phyloP scores from a whole-genome alignment of 2,888 invertebrate genomes.

The Lasioglossum marginatum region DNA sequence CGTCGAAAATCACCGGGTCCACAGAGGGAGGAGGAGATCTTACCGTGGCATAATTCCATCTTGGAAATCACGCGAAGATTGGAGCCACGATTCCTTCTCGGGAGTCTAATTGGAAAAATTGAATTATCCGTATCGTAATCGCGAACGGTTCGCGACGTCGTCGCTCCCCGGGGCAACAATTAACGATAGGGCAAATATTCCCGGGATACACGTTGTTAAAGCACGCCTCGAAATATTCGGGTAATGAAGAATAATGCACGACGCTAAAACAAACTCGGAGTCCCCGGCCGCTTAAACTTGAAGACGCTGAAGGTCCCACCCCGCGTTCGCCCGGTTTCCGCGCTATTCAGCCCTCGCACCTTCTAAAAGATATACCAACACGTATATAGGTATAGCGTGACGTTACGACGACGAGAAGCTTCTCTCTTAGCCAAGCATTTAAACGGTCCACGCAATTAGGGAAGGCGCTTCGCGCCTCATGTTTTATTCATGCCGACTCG shows the following conservation, averaged over 20 bases:
- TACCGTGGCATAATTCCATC: constrained; percentile 24
- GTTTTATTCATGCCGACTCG: constrained; percentile 81
- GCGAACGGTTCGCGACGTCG: not conserved
- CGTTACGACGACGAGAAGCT: constrained; percentile 63
- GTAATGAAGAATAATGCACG: constrained; percentile 63
- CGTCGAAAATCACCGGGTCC: constrained; percentile 7
- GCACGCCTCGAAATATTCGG: constrained; percentile 56
- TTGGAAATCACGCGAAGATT: constrained; percentile 39
- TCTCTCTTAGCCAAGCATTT: constrained; percentile 73
- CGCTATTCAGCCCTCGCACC: constrained; percentile 47
- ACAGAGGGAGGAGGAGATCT: not conserved
- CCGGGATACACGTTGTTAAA: constrained; percentile 48
- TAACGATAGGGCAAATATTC: constrained; percentile 50
- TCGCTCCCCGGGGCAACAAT: constrained; percentile 27
- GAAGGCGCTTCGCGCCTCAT: constrained; percentile 83
- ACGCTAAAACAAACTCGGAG: constrained; percentile 54
- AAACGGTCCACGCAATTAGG: constrained; percentile 83
- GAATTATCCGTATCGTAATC: constrained; percentile 48
- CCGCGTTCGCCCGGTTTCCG: constrained; percentile 16
- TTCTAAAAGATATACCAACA: constrained; percentile 60
- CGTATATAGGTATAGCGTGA: constrained; percentile 42
- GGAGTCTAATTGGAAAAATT: constrained; percentile 21
- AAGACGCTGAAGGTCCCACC: constrained; percentile 39
- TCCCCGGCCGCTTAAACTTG: constrained; percentile 40
- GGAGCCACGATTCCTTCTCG: not conserved